Conservation (phyloP, 2,113 vertebrate species). For the Plecotus auritus region DNA sequence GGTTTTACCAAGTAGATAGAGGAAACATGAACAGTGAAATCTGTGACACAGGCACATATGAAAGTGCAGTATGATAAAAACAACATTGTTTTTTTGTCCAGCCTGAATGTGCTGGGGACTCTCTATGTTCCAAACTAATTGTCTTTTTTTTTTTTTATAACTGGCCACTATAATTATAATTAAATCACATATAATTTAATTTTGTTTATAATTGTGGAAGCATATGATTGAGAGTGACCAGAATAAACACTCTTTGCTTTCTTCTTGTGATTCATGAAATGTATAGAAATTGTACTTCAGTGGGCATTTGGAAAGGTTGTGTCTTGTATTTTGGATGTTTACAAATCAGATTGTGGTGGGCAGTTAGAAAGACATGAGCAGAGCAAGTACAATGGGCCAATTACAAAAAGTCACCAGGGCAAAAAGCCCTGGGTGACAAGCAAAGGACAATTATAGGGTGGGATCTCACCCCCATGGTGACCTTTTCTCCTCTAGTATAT, state of each 20-base stretch:
- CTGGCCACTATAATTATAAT: neutral
- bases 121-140: neutral
- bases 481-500: too few species aligned
- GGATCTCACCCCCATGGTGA: too few species aligned
- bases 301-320: neutral
- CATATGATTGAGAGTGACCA: neutral
- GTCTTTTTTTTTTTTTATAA: neutral
- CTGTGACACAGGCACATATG: neutral
- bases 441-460: too few species aligned
- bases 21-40: neutral
- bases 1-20: neutral
- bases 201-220: neutral
- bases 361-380: too few species aligned
- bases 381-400: too few species aligned
- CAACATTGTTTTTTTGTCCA: neutral
- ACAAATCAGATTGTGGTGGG: neutral
- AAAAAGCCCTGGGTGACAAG: too few species aligned
- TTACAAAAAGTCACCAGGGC: too few species aligned
- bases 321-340: neutral
- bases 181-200: constrained; percentile 14
- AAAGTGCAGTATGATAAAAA: neutral
- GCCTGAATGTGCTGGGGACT: neutral
- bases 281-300: neutral
- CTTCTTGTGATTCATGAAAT: neutral
- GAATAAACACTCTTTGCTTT: neutral